Conservation (phyloP, 2,113 vertebrate species). For the Raja brachyura region DNA sequence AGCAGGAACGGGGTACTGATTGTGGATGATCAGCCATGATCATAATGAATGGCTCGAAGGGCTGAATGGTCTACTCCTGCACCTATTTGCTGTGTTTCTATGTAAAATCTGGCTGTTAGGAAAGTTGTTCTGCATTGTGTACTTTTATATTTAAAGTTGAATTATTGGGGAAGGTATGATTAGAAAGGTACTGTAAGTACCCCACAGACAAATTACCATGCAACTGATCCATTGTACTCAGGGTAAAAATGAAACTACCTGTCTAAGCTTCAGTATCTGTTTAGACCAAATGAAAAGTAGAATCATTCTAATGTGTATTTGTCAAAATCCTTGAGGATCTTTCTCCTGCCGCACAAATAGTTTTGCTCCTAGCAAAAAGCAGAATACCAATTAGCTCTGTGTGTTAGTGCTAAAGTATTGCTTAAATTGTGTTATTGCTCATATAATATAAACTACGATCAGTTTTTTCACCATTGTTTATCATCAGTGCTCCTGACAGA, state of each 20-base stretch:
- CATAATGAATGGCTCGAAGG: too few relatives aligned
- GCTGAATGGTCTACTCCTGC: too few relatives aligned
- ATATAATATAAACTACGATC: slow-evolving; percentile 18
- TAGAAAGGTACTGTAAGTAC: not conserved
- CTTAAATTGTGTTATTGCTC: slow-evolving; percentile 7
- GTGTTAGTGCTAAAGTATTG: not conserved
- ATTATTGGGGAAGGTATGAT: not conserved
- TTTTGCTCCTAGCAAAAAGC: not conserved
- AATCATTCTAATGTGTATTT: not conserved
- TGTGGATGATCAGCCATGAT: too few relatives aligned
- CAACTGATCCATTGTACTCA: not conserved
- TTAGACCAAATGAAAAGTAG: not conserved
- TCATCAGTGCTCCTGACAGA: slow-evolving; percentile 20
- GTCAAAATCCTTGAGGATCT: not conserved
- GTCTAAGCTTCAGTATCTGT: not conserved
- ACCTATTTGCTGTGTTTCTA: too few relatives aligned
- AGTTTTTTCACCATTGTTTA: slow-evolving; percentile 26
- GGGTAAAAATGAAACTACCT: not conserved
- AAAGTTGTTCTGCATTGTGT: too few relatives aligned
- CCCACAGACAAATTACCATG: not conserved
- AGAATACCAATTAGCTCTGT: not conserved
- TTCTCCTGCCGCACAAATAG: not conserved
- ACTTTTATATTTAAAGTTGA: not conserved
- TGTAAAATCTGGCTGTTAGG: too few relatives aligned
- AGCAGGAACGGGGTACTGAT: too few relatives aligned